These are phyloP conservation scores for Akabosia matsudoensis DNA, from an alignment of 1,140 invertebrate species.

Conservation along the genomic window DNA sequence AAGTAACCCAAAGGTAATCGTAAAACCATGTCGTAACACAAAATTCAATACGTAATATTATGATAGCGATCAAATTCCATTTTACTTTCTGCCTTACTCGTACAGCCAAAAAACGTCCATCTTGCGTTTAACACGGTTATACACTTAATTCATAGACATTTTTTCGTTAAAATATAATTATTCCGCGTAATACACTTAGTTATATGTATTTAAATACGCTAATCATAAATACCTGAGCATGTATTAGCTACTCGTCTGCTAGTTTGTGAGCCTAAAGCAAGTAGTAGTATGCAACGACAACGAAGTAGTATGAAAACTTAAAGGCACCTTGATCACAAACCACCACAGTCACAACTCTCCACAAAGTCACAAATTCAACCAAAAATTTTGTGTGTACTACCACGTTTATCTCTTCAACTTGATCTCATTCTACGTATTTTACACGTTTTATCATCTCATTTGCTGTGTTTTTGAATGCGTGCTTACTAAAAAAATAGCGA, in stretches of 20 bases:
- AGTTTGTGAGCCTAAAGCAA: too few species aligned
- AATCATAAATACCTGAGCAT: too few species aligned
- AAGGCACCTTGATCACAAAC: neutral
- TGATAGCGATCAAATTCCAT: neutral
- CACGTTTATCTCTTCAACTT: neutral
- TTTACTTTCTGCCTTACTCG: too few species aligned
- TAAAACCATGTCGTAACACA: conserved; percentile 5
- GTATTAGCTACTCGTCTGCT: too few species aligned
- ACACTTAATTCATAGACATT: neutral
- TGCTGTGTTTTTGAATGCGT: neutral
- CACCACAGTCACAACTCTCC: neutral
- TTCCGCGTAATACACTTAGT: neutral
- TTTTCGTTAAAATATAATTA: neutral
- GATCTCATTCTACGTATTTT: neutral
- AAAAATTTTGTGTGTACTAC: neutral
- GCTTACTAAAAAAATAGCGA: neutral
- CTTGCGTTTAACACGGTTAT: too few species aligned
- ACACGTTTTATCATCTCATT: neutral
- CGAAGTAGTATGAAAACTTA: neutral
- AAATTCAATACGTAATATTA: too few species aligned
- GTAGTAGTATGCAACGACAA: neutral
- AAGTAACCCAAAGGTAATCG: neutral
- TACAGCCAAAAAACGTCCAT: too few species aligned
- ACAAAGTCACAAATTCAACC: too few species aligned
- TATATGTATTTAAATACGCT: neutral